Evolutionary conservation across 2,888 invertebrate species (phyloP).

Genomic region (Cyclophora albipunctata): DNA sequence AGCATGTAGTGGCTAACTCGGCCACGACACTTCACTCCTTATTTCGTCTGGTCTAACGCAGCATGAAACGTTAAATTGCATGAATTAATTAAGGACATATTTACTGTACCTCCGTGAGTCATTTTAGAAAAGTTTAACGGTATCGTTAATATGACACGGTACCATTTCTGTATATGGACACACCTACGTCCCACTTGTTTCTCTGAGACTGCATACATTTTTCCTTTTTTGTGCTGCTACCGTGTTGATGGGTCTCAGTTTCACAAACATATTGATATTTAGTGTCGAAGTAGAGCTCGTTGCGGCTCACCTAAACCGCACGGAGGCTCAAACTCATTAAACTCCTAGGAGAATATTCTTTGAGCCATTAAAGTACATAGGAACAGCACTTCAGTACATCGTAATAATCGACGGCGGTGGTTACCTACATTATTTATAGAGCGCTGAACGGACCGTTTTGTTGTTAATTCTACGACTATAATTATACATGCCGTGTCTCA

Average conservation of each 20-base stretch:
- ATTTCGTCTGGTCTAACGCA: neutral
- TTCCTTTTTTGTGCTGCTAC: no score
- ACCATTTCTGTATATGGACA: no score
- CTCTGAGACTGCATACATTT: no score
- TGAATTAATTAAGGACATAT: no score
- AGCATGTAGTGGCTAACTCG: slow-evolving; percentile 1
- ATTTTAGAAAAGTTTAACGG: no score
- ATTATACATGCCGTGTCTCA: neutral
- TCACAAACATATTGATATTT: slow-evolving; percentile 5
- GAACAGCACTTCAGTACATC: slow-evolving; percentile 20
- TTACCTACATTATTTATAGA: no score
- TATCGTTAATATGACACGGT: no score
- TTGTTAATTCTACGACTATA: slow-evolving; percentile 18
- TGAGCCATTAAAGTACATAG: slow-evolving; percentile 20
- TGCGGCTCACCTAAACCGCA: slow-evolving; percentile 22
- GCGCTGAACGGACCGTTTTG: slow-evolving; percentile 24
- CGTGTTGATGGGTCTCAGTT: slow-evolving; percentile 1
- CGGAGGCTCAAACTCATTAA: slow-evolving; percentile 13
- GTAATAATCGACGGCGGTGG: slow-evolving; percentile 11
- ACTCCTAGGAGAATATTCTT: slow-evolving; percentile 7
- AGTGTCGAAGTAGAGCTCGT: slow-evolving; percentile 7
- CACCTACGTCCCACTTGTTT: no score
- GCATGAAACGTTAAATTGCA: no score
- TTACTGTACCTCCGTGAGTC: no score
- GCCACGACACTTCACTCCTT: neutral